Conservation (phyloP, 2,888 invertebrate species). For the Panzeria rudis region DNA sequence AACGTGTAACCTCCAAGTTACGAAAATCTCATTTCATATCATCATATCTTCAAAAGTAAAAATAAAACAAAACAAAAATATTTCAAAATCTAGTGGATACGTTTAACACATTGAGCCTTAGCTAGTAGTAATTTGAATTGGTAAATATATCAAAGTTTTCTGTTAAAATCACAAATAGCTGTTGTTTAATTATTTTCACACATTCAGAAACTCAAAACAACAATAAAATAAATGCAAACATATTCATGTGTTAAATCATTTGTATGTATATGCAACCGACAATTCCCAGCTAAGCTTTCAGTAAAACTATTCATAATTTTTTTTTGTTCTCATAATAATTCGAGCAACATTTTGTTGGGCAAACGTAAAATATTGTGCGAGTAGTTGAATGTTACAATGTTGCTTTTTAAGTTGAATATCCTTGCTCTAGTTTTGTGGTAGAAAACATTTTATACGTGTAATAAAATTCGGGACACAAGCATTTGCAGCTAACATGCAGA, state of each 20-base stretch:
- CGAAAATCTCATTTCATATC: no score
- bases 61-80: no score
- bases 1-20: no score
- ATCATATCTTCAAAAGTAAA: no score
- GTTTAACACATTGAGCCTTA: background rate
- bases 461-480: conserved; percentile 63
- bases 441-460: conserved; percentile 69
- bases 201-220: background rate
- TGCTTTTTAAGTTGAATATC: conserved; percentile 71
- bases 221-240: conserved; percentile 1
- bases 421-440: conserved; percentile 73
- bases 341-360: conserved; percentile 10
- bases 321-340: background rate
- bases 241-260: conserved; percentile 38
- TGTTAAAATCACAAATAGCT: conserved; percentile 8
- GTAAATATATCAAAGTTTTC: background rate
- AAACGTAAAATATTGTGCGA: background rate
- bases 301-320: background rate
- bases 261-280: background rate
- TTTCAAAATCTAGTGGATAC: no score
- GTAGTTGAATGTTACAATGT: conserved; percentile 47
- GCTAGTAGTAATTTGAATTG: background rate
- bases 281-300: conserved; percentile 1
- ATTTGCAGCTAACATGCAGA: conserved; percentile 43
- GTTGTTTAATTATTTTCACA: background rate